Evolutionary conservation across 2,888 invertebrate species (phyloP).

Genomic region (Ochropleura leucogaster): DNA sequence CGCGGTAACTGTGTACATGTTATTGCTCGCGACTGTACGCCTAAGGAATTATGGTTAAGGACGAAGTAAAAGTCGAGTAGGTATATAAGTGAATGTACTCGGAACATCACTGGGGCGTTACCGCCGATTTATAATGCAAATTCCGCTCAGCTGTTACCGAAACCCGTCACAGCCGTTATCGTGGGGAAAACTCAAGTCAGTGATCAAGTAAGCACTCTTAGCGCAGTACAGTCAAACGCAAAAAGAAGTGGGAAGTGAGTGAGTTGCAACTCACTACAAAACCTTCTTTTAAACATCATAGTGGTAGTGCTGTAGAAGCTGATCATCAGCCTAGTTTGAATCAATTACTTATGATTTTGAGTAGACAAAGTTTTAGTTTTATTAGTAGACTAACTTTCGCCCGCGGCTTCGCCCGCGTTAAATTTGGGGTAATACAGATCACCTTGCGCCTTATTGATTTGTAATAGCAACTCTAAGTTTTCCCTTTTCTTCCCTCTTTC

Average conservation of each 20-base stretch:
- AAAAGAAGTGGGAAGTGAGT: background rate
- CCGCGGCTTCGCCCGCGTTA: no score
- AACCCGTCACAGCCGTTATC: slow-evolving; percentile 61
- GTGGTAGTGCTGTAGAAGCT: background rate
- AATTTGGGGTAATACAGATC: no score
- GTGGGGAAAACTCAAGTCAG: slow-evolving; percentile 66
- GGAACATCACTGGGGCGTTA: slow-evolving; percentile 51
- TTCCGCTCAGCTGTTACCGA: slow-evolving; percentile 79
- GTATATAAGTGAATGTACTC: background rate
- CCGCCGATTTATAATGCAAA: slow-evolving; percentile 80
- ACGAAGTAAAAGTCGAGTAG: background rate
- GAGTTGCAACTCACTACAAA: background rate
- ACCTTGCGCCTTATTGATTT: no score
- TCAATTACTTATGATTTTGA: no score
- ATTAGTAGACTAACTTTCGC: no score
- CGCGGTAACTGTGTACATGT: no score
- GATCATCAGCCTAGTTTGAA: no score
- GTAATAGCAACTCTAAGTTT: no score
- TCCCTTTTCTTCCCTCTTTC: no score
- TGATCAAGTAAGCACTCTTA: slow-evolving; percentile 73
- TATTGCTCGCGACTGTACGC: background rate
- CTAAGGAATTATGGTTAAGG: background rate
- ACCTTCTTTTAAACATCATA: background rate
- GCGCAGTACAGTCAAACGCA: slow-evolving; percentile 16
- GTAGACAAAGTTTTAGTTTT: no score